Conservation (phyloP, 2,888 invertebrate species). For the Xestobium rufovillosum region DNA sequence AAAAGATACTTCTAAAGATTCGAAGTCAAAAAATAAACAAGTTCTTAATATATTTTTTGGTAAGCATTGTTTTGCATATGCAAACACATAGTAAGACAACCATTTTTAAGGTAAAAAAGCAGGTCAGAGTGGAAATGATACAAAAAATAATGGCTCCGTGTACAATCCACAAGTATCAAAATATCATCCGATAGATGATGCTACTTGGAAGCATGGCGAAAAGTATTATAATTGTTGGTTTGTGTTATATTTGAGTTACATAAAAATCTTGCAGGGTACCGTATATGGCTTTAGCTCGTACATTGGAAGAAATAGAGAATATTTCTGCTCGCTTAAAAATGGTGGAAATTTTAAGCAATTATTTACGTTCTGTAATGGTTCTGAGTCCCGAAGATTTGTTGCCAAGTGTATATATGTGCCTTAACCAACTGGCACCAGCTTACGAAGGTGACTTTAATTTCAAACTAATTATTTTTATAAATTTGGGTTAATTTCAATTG, state of each 20-base stretch:
- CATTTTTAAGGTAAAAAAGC: too few relatives aligned
- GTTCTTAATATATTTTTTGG: too few relatives aligned
- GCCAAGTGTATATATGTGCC: slow-evolving; percentile 84
- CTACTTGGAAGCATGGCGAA: slow-evolving; percentile 69
- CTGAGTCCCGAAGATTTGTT: slow-evolving; percentile 85
- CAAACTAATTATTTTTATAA: too few relatives aligned
- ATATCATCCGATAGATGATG: slow-evolving; percentile 79
- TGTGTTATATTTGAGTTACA: slow-evolving; percentile 6
- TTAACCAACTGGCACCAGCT: slow-evolving; percentile 94
- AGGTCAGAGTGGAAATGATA: too few relatives aligned
- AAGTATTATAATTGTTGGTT: slow-evolving; percentile 43
- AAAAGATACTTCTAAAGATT: slow-evolving; percentile 20
- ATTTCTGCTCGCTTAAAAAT: slow-evolving; percentile 81
- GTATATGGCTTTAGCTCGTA: slow-evolving; percentile 84
- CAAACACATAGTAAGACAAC: too few relatives aligned
- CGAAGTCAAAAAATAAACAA: slow-evolving; percentile 17
- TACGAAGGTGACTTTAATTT: slow-evolving; percentile 80
- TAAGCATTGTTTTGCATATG: too few relatives aligned
- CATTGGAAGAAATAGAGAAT: slow-evolving; percentile 83
- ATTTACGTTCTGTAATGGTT: slow-evolving; percentile 81
- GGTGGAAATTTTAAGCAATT: slow-evolving; percentile 86
- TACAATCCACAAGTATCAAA: slow-evolving; percentile 66
- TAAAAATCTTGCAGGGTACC: slow-evolving; percentile 61
- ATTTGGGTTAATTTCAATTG: too few relatives aligned
- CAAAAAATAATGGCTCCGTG: too few relatives aligned